These are phyloP conservation scores for Prenolepis imparis DNA, from an alignment of 2,888 invertebrate genomes.

Conservation along the genomic window DNA sequence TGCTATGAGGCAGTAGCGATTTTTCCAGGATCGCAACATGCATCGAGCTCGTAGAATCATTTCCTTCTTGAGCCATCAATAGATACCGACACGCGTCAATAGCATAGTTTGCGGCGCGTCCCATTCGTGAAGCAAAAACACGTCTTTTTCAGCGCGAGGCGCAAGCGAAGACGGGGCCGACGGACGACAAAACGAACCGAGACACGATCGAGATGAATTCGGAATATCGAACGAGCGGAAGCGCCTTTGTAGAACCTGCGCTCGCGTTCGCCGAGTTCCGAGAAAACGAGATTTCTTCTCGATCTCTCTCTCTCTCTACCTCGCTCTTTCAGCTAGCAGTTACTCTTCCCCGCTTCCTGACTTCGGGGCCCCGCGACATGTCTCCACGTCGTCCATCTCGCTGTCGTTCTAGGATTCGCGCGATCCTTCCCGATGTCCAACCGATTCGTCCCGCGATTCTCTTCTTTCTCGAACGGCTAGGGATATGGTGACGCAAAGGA, in stretches of 20 bases:
- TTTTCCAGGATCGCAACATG: conserved; percentile 48
- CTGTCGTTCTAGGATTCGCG: conserved; percentile 79
- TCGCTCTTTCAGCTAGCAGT: background rate
- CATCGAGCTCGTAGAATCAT: conserved; percentile 61
- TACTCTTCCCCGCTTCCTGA: conserved; percentile 31
- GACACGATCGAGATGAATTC: conserved; percentile 74
- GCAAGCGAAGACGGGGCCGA: conserved; percentile 68
- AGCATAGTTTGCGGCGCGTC: conserved; percentile 72
- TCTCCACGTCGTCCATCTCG: conserved; percentile 78
- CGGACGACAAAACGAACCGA: conserved; percentile 73
- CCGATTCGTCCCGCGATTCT: conserved; percentile 72
- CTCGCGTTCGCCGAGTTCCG: conserved; percentile 72
- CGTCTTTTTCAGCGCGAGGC: conserved; percentile 74
- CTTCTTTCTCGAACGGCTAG: conserved; percentile 44
- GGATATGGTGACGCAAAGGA: background rate
- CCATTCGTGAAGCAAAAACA: conserved; percentile 74
- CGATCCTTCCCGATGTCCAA: conserved; percentile 73
- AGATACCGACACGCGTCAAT: conserved; percentile 72
- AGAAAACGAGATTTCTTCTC: conserved; percentile 80
- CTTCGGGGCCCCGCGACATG: conserved; percentile 59
- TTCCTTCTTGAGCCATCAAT: conserved; percentile 76
- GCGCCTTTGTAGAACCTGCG: conserved; percentile 81
- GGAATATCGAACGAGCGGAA: conserved; percentile 81
- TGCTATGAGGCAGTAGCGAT: conserved; percentile 38
- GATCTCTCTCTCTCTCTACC: conserved; percentile 63